phyloP scores from a whole-genome alignment of 2,113 vertebrate species.

The Ranitomeya variabilis region DNA sequence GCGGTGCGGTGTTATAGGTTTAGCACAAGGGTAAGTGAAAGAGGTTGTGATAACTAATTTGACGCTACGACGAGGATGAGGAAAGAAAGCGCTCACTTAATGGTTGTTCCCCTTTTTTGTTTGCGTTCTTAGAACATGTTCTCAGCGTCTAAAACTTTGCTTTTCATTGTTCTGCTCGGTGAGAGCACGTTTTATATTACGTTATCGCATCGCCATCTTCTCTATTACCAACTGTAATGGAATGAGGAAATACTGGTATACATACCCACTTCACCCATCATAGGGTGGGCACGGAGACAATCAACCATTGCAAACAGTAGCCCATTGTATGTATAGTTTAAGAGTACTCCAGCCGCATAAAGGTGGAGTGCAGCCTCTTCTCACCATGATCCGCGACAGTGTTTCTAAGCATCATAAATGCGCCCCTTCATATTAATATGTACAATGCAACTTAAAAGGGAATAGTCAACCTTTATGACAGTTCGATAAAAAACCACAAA shows the following conservation, averaged over 20 bases:
- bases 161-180: not conserved
- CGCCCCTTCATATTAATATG: not conserved
- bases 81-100: not conserved
- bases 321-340: not conserved
- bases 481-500: not conserved
- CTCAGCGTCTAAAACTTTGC: not conserved
- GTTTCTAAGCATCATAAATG: not conserved
- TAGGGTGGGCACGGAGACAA: not conserved
- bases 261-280: not conserved
- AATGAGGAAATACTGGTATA: conserved; percentile 7
- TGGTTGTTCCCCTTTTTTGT: not conserved
- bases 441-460: not conserved
- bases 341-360: not conserved
- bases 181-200: not conserved
- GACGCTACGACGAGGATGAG: not conserved
- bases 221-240: not conserved
- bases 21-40: not conserved
- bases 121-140: not conserved
- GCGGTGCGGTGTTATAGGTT: too few relatives aligned
- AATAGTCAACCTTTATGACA: not conserved
- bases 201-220: not conserved
- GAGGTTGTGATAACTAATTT: not conserved
- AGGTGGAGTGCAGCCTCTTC: not conserved
- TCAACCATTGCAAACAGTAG: not conserved
- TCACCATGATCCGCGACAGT: not conserved